Evolutionary conservation across 2,888 invertebrate genomes (phyloP), one percentile per base, ranked within the genome.

Genomic region (Willowsia nigromaculata): DNA sequence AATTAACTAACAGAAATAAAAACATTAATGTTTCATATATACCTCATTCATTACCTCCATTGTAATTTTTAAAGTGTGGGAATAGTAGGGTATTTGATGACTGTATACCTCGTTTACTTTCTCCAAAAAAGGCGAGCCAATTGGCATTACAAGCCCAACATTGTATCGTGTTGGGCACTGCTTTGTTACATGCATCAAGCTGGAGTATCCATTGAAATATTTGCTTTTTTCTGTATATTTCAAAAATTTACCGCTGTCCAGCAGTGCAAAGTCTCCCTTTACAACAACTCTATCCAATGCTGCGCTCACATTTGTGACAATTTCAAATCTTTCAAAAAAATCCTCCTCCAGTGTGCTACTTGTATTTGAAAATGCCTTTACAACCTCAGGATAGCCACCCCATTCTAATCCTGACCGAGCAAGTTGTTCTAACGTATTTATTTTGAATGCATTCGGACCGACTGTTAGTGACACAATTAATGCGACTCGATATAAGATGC

Each of bases 101-200:
- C 30, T n/a, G n/a, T 13, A 33, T 74, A 92, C 92, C 82, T 91
- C 90, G 82, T 93, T 93, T 18, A 92, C 84, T 84, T 90, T 88
- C n/a, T 92, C 92, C 11, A 91, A 53, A 76, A 91, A 93, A 1
- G 93, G 93, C 7, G 92, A 92, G 11, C 93, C 93, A 62, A 91
- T 90, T 0, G 93, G 93, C 84, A 92, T 89, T 9, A 88, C 85
- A 85, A 93, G 90, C 0, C 93, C 93, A 11, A 93, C 93, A 83
- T 93, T 93, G 74, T 91, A 93, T 30, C 80, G 82, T 18, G 91
- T 91, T 18, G 93, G 93, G 68, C 93, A 93, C 47, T 92, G 91
- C 62, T 91, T 91, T 6, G 92, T 87, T 2, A 92, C 85, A 56
- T 92, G 91, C 25, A 92, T 91, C 15, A 78, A 62, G 4, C 92